Percentiles rank a stretch among this genome's conserved stretches.
phyloP scores from a whole-genome alignment of 2,113 vertebrate species.

The Atractosteus spatula region DNA sequence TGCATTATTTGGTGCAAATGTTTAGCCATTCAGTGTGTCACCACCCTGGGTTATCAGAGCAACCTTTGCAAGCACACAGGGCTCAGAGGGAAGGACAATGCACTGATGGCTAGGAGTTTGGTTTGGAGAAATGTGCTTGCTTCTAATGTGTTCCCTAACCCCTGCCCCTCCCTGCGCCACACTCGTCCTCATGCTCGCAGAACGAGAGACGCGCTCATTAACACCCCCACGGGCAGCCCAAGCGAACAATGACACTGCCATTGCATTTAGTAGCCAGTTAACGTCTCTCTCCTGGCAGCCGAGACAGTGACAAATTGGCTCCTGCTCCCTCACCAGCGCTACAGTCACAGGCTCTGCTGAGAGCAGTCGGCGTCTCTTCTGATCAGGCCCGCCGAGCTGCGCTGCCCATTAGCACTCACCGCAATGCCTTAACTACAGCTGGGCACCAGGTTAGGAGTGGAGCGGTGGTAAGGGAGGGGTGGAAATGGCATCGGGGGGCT shows the following conservation, averaged over 20 bases:
- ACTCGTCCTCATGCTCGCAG: too few species aligned
- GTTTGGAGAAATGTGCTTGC: neutral
- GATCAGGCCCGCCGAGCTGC: neutral
- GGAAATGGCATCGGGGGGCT: neutral
- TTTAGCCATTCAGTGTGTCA: too few species aligned
- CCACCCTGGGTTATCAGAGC: too few species aligned
- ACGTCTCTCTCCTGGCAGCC: neutral
- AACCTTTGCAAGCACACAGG: too few species aligned
- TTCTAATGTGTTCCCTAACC: neutral
- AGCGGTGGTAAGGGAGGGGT: neutral
- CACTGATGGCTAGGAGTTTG: neutral
- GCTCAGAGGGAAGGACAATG: too few species aligned
- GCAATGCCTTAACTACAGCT: too few species aligned
- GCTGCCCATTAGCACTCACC: neutral
- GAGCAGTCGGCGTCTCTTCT: neutral
- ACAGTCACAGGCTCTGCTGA: neutral
- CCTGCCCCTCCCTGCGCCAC: too few species aligned
- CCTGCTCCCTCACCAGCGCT: neutral
- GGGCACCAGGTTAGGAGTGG: neutral
- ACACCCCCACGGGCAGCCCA: neutral
- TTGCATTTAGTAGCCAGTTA: constrained; percentile 10
- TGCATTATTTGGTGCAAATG: too few species aligned
- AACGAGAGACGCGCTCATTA: neutral
- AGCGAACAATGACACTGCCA: neutral
- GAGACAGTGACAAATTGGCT: constrained; percentile 8